Evolutionary conservation across 2,888 invertebrate species (phyloP).

Genomic region (Galerucella pusilla): DNA sequence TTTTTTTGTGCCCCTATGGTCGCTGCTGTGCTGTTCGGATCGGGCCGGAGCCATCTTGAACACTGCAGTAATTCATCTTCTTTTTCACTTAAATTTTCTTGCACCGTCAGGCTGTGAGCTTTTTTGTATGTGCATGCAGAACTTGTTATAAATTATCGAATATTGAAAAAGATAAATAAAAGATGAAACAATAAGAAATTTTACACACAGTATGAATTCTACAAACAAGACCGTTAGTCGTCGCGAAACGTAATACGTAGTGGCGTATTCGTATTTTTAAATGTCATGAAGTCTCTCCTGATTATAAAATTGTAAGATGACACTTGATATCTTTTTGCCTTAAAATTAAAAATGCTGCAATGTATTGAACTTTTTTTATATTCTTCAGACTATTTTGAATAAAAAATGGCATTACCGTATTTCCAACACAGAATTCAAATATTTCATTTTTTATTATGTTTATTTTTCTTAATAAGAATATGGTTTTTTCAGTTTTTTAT

Average conservation of each 20-base stretch:
- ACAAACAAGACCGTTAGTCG: neutral
- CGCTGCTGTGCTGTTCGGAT: slow-evolving; percentile 51
- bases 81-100: slow-evolving; percentile 61
- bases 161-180: slow-evolving; percentile 44
- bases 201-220: slow-evolving; percentile 17
- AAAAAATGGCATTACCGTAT: too few relatives aligned
- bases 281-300: too few relatives aligned
- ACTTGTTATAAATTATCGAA: slow-evolving; percentile 41
- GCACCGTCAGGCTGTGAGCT: slow-evolving; percentile 54
- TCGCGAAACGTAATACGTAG: neutral
- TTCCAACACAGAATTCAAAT: too few relatives aligned
- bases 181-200: slow-evolving; percentile 25
- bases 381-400: too few relatives aligned
- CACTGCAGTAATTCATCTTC: slow-evolving; percentile 61
- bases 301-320: too few relatives aligned
- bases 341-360: too few relatives aligned
- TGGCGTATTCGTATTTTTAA: neutral
- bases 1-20: slow-evolving; percentile 59
- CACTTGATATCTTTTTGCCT: too few relatives aligned
- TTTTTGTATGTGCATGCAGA: slow-evolving; percentile 44
- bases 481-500: too few relatives aligned
- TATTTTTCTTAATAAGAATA: too few relatives aligned
- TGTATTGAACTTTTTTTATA: too few relatives aligned
- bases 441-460: too few relatives aligned
- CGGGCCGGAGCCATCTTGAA: slow-evolving; percentile 60